Evolutionary conservation across 2,888 invertebrate genomes (phyloP), one percentile per base, ranked within the genome.

Genomic region (Phaonia tiefii): DNA sequence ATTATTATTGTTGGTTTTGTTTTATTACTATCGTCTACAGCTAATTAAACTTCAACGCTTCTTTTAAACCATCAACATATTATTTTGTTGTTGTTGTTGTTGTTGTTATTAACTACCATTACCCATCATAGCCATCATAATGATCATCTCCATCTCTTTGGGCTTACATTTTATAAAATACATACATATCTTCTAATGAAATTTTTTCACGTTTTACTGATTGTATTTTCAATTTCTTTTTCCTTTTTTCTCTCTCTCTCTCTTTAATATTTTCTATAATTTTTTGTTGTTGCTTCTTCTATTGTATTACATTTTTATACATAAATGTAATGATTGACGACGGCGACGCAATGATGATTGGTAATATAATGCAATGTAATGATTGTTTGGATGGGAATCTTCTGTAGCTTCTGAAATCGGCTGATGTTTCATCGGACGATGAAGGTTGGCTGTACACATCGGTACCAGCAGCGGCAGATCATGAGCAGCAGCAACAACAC

Each of bases 341-440:
- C 22, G 44, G 2, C 20, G 56, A 31, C 31, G 31, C 31, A 4
- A 25, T 25, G 20, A 58, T 54, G 46, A 69, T 63, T 26, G 54
- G 54, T 13, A 49, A 20, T 49, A 22, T 7, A 20, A 20, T 49
- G 49, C 49, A 54, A 54, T 54, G 54, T 54, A 49, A 22, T 54
- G 54, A 10, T n/a, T n/a, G n/a, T n/a, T n/a, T 56, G 74, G 72
- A 70, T 58, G 73, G 70, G 56, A 72, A 46, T 63, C 67, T 60
- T 54, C 70, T 76, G 15, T 75, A 89, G 89, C 86, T 89, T 86
- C 87, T 89, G 66, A 91, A 91, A 87, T 91, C 91, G 79, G 89
- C 91, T 84, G 92, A 92, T 83, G 93, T 93, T 87, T 93, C 93
- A 69, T 93, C 94, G 58, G 94, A 94, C 86, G 93, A 93, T 85